Evolutionary conservation across 37 sponge, comb jelly and placozoan species (phyloP).

Genomic region (Dysidea cf. avara): DNA sequence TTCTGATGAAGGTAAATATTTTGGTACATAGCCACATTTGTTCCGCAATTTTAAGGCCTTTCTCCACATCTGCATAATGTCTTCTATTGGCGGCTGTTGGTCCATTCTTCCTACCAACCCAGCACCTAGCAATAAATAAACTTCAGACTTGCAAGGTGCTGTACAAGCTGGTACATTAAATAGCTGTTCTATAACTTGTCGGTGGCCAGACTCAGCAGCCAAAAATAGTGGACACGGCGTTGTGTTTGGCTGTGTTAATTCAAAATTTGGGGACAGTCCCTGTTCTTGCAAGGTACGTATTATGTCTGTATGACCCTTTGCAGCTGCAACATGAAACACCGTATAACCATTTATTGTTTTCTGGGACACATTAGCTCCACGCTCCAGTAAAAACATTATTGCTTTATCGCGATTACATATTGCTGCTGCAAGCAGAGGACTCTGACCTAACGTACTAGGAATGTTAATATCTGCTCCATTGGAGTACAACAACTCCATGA

Average conservation of each 20-base stretch:
- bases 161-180: slow-evolving; percentile 48
- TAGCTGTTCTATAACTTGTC: slow-evolving; percentile 52
- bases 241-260: slow-evolving; percentile 23
- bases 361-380: slow-evolving; percentile 69
- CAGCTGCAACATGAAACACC: slow-evolving; percentile 80
- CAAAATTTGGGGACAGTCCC: slow-evolving; percentile 55
- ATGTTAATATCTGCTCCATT: slow-evolving; percentile 82
- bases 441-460: slow-evolving; percentile 87
- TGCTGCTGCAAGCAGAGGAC: slow-evolving; percentile 81
- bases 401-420: slow-evolving; percentile 72
- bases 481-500: slow-evolving; percentile 59
- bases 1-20: slow-evolving; percentile 32
- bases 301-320: slow-evolving; percentile 75
- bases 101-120: slow-evolving; percentile 65
- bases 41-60: slow-evolving; percentile 17
- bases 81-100: slow-evolving; percentile 35
- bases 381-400: slow-evolving; percentile 54
- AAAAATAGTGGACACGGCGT: slow-evolving; percentile 78
- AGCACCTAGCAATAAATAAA: slow-evolving; percentile 65
- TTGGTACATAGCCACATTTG: slow-evolving; percentile 5
- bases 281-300: slow-evolving; percentile 56
- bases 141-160: slow-evolving; percentile 51
- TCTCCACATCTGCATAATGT: slow-evolving; percentile 38
- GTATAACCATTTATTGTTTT: slow-evolving; percentile 82
- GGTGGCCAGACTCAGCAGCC: slow-evolving; percentile 77